Base-by-base conservation (phyloP, 1,140 invertebrate genomes). In the Harlomillsia oculata region DNA sequence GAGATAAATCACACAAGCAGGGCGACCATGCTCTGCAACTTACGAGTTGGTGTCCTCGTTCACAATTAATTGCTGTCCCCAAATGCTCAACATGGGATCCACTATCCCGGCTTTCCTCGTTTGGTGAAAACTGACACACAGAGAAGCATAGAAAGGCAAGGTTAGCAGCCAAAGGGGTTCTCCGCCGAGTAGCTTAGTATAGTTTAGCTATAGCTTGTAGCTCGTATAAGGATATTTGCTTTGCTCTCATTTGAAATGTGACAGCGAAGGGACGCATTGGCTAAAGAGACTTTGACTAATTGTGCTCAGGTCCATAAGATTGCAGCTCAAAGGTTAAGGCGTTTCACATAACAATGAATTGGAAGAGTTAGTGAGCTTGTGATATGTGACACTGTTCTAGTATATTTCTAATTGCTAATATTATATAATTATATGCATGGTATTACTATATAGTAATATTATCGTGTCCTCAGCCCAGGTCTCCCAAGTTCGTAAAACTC, bases 1-100 rank as follows among this genome's bases (percentile, higher is more conserved):
- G 41, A 45, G 11, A 14, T 20, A 20, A 41, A 3, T 41, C 23
- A 20, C 11, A 68, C 66, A 54, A 64, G 25, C 52, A 20, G 2
- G 37, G 13, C 23, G 9, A 48, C 29, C 25, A 29, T 39, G 34
- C 25, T 44, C 26, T 51, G 36, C 28, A 30, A 41, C 87, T 89
- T 89, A 92, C 88, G 89, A 86, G 78, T 87, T 85, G 69, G 87
- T 89, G 78, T 92, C 88, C 81, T 90, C 87, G 82, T 89, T 89
- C 76, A 91, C 85, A 81, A 90, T 89, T 78, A 91, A 85, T 82
- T 91, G 89, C 79, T 92, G 87, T 76, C 88, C 89, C 89, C 89
- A 92, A 81, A 92, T 92, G 77, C 85, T 88, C 76, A 92, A 86
- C 87, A 92, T 91, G 77, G 88, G 89, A 80, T 92, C 88, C 82